These are phyloP conservation scores for Oreochromis mossambicus DNA, from an alignment of 2,797 vertebrate species.

Conservation along the genomic window DNA sequence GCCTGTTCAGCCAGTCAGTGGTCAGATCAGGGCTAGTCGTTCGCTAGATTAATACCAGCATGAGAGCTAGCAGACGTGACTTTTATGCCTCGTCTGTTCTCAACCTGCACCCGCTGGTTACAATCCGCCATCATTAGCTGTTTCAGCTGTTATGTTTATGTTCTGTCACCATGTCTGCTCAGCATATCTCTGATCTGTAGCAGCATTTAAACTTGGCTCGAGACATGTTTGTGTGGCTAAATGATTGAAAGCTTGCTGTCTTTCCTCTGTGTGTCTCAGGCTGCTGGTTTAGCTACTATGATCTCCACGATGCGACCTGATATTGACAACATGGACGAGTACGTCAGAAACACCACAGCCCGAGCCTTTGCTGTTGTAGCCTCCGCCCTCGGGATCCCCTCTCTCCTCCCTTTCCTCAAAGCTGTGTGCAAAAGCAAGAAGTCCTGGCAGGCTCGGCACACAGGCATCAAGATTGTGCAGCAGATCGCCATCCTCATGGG, in stretches of 20 bases:
- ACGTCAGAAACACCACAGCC: conserved; percentile 97
- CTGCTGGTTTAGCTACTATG: conserved; percentile 98
- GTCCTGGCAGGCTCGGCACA: conserved; percentile 97
- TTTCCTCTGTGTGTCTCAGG: conserved; percentile 66
- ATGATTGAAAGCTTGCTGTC: not conserved
- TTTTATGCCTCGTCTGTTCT: conserved; percentile 45
- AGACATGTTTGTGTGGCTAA: not conserved
- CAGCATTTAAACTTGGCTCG: not conserved
- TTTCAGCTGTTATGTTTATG: not conserved
- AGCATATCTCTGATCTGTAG: not conserved
- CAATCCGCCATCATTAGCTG: not conserved
- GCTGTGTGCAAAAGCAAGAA: conserved; percentile 99
- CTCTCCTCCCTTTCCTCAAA: conserved; percentile 96
- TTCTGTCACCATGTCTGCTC: not conserved
- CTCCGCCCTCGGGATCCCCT: conserved; percentile 95
- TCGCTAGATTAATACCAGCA: conserved; percentile 64
- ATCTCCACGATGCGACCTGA: conserved; percentile 99
- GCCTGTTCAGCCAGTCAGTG: conserved; percentile 61
- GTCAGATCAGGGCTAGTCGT: conserved; percentile 68
- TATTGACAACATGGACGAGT: conserved; percentile 99
- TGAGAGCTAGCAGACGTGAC: conserved; percentile 52
- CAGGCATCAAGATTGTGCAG: conserved; percentile 99
- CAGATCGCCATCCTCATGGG: conserved; percentile 99
- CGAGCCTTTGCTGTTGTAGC: conserved; percentile 97
- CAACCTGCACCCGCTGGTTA: conserved; percentile 68